Evolutionary conservation across 2,797 vertebrate species (phyloP).

Genomic region (Tangara arthus): DNA sequence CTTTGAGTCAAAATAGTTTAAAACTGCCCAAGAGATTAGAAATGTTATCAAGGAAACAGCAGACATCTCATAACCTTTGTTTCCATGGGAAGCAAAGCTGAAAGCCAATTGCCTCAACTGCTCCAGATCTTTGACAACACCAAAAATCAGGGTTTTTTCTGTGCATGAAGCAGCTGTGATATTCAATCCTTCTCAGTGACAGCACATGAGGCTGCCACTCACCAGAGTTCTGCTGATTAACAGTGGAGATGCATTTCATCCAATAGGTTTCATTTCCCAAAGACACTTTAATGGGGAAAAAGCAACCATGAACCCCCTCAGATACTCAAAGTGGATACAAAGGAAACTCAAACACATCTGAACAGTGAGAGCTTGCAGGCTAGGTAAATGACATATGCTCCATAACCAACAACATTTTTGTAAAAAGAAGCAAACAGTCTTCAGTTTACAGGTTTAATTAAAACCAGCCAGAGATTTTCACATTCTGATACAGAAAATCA

Average conservation of each 20-base stretch:
- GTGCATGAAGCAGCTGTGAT: neutral
- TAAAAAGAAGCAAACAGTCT: neutral
- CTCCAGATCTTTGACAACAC: neutral
- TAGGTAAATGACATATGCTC: neutral
- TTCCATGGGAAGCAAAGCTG: neutral
- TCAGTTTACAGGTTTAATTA: constrained; percentile 26
- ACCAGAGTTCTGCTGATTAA: neutral
- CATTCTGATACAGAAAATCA: neutral
- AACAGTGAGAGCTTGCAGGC: neutral
- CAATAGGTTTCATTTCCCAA: neutral
- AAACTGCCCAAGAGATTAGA: neutral
- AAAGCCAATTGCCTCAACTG: neutral
- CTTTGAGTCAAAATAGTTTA: neutral
- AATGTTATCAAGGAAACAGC: neutral
- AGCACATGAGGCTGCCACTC: neutral
- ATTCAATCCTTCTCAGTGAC: neutral
- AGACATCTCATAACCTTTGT: neutral
- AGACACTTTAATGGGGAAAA: neutral
- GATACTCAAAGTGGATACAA: neutral
- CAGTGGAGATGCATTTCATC: neutral
- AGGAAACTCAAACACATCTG: neutral
- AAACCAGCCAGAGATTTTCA: neutral
- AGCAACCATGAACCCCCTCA: neutral
- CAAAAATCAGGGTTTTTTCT: neutral
- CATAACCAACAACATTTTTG: neutral